These are phyloP conservation scores for Eufriesea mexicana DNA, from an alignment of 1,140 invertebrate species.

Conservation along the genomic window DNA sequence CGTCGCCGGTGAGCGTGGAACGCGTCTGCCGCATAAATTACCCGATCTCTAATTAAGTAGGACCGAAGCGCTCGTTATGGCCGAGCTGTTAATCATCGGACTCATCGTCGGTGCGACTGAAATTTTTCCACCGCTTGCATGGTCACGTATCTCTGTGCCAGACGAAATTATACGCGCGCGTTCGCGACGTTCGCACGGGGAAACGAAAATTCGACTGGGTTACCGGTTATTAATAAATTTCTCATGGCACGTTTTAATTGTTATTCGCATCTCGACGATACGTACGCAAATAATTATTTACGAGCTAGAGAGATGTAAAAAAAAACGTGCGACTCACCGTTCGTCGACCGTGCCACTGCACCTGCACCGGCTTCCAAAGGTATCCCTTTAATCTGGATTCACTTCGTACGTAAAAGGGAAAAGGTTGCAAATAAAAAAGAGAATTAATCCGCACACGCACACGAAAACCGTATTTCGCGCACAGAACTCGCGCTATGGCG, in stretches of 20 bases:
- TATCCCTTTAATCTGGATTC: background rate
- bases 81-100: constrained; percentile 60
- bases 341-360: background rate
- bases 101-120: constrained; percentile 28
- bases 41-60: constrained; percentile 67
- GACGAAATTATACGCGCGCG: constrained; percentile 3
- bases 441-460: too few relatives aligned
- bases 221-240: constrained; percentile 7
- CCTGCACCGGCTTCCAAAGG: background rate
- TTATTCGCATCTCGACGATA: background rate
- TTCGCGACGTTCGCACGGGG: background rate
- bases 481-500: background rate
- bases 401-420: background rate
- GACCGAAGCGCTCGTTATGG: constrained; percentile 58
- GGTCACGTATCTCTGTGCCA: constrained; percentile 24
- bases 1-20: constrained; percentile 27
- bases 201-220: background rate
- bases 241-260: too few relatives aligned
- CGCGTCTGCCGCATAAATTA: constrained; percentile 65
- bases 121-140: constrained; percentile 53
- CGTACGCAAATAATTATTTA: background rate
- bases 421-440: too few relatives aligned
- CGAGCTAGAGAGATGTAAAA: background rate
- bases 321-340: background rate
- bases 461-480: background rate